Percentiles rank a stretch among this genome's conserved stretches.
Conservation (phyloP, 2,113 vertebrate species). For the Haplotaxodon microlepis region DNA sequence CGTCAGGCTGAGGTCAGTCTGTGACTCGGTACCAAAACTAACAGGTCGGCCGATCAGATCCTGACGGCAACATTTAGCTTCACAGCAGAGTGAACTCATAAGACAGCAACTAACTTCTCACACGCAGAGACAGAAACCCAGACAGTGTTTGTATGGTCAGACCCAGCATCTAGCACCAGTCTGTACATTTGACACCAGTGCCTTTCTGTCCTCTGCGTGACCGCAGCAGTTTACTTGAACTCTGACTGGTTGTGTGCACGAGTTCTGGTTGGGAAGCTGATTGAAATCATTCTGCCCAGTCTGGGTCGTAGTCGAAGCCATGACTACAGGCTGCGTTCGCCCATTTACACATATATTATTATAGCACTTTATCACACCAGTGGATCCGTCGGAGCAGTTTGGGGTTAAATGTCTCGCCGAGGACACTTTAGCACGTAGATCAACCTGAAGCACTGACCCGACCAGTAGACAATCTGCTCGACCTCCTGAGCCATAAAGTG, state of each 20-base stretch:
- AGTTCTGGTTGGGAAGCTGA: not conserved
- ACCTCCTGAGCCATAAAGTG: not conserved
- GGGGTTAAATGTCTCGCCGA: not conserved
- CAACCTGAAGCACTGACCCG: not conserved
- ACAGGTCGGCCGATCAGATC: not conserved
- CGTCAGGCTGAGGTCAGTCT: not conserved
- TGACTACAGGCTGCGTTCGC: not conserved
- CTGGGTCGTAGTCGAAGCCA: not conserved
- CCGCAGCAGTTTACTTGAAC: not conserved
- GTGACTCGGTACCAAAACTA: not conserved
- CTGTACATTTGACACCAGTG: not conserved
- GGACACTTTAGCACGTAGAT: not conserved
- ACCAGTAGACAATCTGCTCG: not conserved
- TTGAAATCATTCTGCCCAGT: not conserved
- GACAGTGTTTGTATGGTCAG: not conserved
- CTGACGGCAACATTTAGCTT: not conserved
- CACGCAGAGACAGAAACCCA: not conserved
- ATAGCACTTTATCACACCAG: not conserved
- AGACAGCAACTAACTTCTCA: not conserved
- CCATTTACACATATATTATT: not conserved
- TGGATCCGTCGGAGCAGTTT: not conserved
- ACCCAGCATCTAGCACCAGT: not conserved
- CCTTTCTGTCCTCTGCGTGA: slow-evolving; percentile 8
- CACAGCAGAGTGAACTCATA: not conserved
- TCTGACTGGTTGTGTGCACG: not conserved